Evolutionary conservation across 2,113 vertebrate genomes (phyloP).

Genomic region (Mormoops blainvillei): DNA sequence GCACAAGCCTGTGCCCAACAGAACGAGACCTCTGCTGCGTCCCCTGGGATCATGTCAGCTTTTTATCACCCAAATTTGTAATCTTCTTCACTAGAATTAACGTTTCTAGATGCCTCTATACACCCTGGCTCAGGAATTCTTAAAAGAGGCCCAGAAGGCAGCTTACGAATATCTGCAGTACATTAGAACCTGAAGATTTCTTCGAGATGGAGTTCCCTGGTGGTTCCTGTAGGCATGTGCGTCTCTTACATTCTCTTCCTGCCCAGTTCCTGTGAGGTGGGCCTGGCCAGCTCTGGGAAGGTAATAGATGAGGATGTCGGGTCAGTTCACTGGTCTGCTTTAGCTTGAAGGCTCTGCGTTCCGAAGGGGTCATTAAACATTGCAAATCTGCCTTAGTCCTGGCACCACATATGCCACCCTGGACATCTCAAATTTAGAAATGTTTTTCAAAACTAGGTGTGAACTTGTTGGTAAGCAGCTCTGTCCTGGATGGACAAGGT

Average conservation of each 20-base stretch:
- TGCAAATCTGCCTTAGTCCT: background rate
- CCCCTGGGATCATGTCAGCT: background rate
- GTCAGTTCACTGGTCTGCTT: background rate
- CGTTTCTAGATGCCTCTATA: background rate
- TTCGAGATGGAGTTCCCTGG: background rate
- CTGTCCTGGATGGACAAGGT: background rate
- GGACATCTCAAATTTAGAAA: background rate
- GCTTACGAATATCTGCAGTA: background rate
- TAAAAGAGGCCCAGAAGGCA: background rate
- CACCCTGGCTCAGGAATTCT: background rate
- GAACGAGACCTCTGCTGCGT: background rate
- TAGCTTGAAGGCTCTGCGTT: background rate
- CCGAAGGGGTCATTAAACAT: background rate
- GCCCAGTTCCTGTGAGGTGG: background rate
- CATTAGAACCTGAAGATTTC: background rate
- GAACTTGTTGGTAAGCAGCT: background rate
- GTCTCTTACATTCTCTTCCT: background rate
- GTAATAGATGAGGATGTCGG: background rate
- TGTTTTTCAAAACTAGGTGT: background rate
- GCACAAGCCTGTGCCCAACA: background rate
- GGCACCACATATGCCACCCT: background rate
- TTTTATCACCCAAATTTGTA: background rate
- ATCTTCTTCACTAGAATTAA: background rate
- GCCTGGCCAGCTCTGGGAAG: background rate
- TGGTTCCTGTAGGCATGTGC: background rate